These are phyloP conservation scores for Callipepla squamata DNA, from an alignment of 2,113 vertebrate genomes.

Conservation along the genomic window DNA sequence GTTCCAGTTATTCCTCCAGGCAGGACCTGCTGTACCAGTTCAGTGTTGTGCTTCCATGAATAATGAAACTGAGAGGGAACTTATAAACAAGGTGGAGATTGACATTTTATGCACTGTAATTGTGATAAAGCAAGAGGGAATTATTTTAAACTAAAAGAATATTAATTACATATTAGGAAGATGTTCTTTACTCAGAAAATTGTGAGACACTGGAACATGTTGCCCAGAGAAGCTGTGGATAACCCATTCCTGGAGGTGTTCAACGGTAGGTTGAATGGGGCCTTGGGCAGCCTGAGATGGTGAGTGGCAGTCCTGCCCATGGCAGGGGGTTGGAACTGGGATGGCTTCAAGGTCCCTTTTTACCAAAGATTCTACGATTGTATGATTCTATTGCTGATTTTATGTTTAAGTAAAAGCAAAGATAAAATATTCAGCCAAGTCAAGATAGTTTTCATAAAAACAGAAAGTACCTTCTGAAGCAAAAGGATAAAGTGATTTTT, in stretches of 20 bases:
- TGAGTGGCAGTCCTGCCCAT: background rate
- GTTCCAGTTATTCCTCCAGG: background rate
- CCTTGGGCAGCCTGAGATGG: no score
- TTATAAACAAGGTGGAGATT: background rate
- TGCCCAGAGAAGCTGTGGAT: background rate
- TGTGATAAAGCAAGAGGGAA: background rate
- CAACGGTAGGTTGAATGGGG: background rate
- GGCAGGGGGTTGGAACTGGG: background rate
- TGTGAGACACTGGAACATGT: background rate
- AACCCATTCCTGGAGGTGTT: background rate
- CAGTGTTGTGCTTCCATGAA: background rate
- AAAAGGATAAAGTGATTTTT: background rate
- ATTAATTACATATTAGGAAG: background rate
- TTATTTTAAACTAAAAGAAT: background rate
- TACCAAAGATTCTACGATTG: background rate
- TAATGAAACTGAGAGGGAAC: background rate
- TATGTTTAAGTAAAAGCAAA: background rate
- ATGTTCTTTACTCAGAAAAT: background rate
- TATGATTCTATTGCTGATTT: background rate
- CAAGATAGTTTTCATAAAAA: background rate
- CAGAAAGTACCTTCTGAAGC: background rate
- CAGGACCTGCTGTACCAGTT: background rate
- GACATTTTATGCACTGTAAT: background rate
- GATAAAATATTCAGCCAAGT: background rate
- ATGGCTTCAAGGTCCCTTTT: background rate